Conservation (phyloP, 2,888 invertebrate species). For the Seira sanloemensis region DNA sequence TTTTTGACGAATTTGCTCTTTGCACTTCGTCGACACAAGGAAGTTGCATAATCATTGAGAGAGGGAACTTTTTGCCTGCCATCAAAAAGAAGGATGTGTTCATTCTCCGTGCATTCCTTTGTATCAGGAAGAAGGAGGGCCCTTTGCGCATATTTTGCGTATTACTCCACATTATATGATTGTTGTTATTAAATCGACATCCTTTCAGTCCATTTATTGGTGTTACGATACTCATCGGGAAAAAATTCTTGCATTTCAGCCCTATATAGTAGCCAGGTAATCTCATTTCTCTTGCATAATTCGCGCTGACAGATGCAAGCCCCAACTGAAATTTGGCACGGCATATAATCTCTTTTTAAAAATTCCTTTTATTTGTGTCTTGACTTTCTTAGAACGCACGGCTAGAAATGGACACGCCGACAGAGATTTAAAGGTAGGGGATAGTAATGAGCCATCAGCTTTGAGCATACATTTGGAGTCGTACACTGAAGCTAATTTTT, state of each 20-base stretch:
- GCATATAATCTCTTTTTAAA: neutral
- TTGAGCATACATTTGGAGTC: too few relatives aligned
- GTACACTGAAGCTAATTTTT: neutral
- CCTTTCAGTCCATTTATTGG: conserved; percentile 7
- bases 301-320: neutral
- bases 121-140: conserved; percentile 46
- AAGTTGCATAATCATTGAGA: conserved; percentile 52
- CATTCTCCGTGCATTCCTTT: conserved; percentile 23
- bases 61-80: conserved; percentile 33
- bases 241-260: neutral
- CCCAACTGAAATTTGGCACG: conserved; percentile 32
- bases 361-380: conserved; percentile 51
- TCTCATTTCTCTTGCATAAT: neutral
- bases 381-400: conserved; percentile 30
- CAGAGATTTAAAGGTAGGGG: conserved; percentile 3
- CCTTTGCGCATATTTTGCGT: conserved; percentile 28
- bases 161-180: neutral
- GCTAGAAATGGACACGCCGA: neutral
- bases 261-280: neutral
- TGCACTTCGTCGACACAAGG: conserved; percentile 36
- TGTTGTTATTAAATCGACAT: conserved; percentile 2
- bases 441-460: too few relatives aligned
- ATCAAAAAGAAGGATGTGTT: conserved; percentile 35
- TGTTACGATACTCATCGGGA: neutral
- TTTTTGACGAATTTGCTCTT: neutral